Evolutionary conservation across 2,888 invertebrate species (phyloP), one percentile per base, ranked within the genome.

Genomic region (Neria commutata): DNA sequence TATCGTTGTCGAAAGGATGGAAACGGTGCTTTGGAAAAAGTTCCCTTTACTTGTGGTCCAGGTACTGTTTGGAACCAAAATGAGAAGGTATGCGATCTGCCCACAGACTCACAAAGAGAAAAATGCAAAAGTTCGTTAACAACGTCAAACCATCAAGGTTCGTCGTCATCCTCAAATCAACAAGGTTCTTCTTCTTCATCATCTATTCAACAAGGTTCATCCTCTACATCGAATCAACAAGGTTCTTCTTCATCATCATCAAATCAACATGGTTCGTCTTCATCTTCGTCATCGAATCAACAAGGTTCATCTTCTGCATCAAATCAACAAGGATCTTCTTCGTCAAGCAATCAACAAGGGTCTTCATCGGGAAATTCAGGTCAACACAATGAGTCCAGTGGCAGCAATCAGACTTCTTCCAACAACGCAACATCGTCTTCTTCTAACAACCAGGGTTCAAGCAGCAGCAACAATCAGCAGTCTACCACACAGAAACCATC

Each of bases 61-160:
- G 86, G 85, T 45, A 87, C 87, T 1, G 83, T 86, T 37, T 87
- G 86, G 86, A 85, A 86, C 74, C 83, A 84, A 64, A 78, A 84
- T 34, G 83, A 84, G 54, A 83, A 84, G 68, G 83, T 83, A 1
- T 89, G 89, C 49, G 77, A 81, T 57, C 66, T 81, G 37, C 80
- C 81, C 5, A 73, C 72, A 1, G 75, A 74, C 10, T 71, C 75
- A 3, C 75, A 76, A 58, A 75, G 71, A 34, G 67, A 73, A 11
- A 59, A 76, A 64, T 76, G 75, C 59, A 68, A 74, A 14, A 56
- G 48, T 29, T 57, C 66, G 0, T 54, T 65, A 25, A 14, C 57
- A 8, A 54, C 59, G 8, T 53, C 34, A 26, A 65, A 54, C 47
- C 63, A 63, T 40, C 59, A 61, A 33, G 50, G 17, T 1, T 60